These are phyloP conservation scores for Bilobella aurantiaca DNA, from an alignment of 1,140 invertebrate genomes.

Conservation along the genomic window DNA sequence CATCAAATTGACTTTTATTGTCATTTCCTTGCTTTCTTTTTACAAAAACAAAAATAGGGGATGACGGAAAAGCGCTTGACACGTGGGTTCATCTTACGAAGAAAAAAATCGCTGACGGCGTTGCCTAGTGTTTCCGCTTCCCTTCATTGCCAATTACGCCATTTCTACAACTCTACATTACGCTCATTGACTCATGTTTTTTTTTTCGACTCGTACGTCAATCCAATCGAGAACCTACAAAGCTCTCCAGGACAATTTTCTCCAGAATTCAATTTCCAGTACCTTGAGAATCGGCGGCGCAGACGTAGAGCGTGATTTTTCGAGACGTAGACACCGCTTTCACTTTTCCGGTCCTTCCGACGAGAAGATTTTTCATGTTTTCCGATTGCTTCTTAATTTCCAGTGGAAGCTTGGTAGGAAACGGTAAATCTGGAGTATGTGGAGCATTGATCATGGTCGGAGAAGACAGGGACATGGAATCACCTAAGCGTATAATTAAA, in stretches of 20 bases:
- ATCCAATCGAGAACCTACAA: no score
- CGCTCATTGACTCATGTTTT: background rate
- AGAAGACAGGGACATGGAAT: conserved; percentile 51
- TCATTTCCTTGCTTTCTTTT: background rate
- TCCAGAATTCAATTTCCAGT: conserved; percentile 11
- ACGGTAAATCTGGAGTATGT: conserved; percentile 36
- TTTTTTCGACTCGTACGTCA: no score
- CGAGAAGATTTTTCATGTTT: conserved; percentile 45
- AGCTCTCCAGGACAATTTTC: background rate
- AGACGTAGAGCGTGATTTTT: conserved; percentile 57
- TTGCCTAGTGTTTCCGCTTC: background rate
- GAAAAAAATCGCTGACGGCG: conserved; percentile 6
- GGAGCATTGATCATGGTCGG: conserved; percentile 41
- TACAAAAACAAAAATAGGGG: background rate
- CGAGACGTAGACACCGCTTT: conserved; percentile 39
- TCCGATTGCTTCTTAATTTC: conserved; percentile 46
- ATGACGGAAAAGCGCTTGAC: background rate
- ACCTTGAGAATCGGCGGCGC: conserved; percentile 58
- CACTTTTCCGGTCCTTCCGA: conserved; percentile 45
- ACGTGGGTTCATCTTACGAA: background rate
- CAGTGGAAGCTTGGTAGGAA: conserved; percentile 37
- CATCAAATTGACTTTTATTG: background rate
- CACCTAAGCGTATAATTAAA: conserved; percentile 37
- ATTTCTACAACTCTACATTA: background rate
- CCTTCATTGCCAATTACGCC: no score